Evolutionary conservation across 2,797 vertebrate genomes (phyloP), one percentile per base, ranked within the genome.

Genomic region (Zalophus californianus): DNA sequence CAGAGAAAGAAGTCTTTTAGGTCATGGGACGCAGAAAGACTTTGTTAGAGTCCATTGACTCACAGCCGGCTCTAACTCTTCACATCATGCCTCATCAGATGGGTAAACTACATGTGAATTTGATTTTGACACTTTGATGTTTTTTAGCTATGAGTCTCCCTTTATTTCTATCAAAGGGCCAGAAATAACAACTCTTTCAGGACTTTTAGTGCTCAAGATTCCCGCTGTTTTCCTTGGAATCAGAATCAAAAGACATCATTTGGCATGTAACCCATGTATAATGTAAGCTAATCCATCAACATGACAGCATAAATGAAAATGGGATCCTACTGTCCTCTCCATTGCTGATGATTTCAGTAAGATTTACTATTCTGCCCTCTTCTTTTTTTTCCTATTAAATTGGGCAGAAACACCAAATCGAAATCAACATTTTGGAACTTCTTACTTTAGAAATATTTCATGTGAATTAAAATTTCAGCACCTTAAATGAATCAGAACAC

Each of bases 171-270:
- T 78, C 90, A 96, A 97, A 97, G 58, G 87, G 44, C 62, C 41
- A 98, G 97, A 97, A 98, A 97, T 91, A 97, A 64, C 3, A 95
- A 90, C 73, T 77, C 58, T 80, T 93, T 96, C 56, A 62, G 93
- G 96, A 52, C 25, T 97, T 98, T 97, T 90, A 93, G 80, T 2
- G 4, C 48, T 80, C 95, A 56, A 94, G 91, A 97, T 97, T 93
- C 92, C 95, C 80, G 41, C 75, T 98, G 97, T 97, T 98, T 98
- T 97, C 96, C 94, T 98, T 98, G 97, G 94, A 98, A 93, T 94
- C 72, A 14, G 48, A 98, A 97, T 96, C 95, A 97, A 98, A 98
- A 98, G 97, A 86, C 88, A 95, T 96, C 88, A 85, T 89, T 98
- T 97, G 96, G 91, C 96, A 96, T 25, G 11, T 93, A 98, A 98